These are phyloP conservation scores for Chlorodrepanis virens DNA, from an alignment of 2,113 vertebrate genomes.

Conservation along the genomic window DNA sequence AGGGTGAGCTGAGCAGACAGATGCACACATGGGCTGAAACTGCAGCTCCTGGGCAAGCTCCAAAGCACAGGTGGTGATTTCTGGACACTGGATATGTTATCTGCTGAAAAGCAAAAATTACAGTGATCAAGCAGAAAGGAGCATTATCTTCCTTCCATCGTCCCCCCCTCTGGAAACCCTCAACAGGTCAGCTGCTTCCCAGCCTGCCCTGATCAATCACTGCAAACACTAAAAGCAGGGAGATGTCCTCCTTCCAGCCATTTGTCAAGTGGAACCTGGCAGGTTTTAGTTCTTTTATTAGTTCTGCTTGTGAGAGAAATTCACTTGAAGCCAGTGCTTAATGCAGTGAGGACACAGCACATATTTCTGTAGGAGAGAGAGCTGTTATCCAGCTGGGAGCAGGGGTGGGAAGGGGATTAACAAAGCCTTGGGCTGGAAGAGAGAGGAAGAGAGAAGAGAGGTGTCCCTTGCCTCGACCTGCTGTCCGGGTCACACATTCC, in stretches of 20 bases:
- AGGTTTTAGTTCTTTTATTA: constrained; percentile 64
- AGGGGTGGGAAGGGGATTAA: neutral
- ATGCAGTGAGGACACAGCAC: constrained; percentile 39
- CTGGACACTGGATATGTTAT: constrained; percentile 7
- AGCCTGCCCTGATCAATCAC: constrained; percentile 38
- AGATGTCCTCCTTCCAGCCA: constrained; percentile 1
- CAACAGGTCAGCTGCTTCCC: constrained; percentile 14
- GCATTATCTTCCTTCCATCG: neutral
- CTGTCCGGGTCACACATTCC: neutral
- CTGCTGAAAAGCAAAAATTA: constrained; percentile 34
- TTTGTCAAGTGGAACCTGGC: constrained; percentile 48
- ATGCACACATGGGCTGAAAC: neutral
- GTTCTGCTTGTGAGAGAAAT: constrained; percentile 59
- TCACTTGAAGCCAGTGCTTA: constrained; percentile 37
- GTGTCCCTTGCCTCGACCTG: neutral
- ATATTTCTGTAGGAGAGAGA: neutral
- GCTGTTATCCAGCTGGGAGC: neutral
- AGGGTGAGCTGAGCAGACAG: neutral
- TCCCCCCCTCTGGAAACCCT: neutral
- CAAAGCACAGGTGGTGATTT: constrained; percentile 45
- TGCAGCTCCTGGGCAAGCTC: neutral
- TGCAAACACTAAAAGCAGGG: constrained; percentile 14
- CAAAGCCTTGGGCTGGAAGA: neutral
- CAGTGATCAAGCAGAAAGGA: neutral
- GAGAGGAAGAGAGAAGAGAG: neutral